Conservation (phyloP, 2,797 vertebrate species). For the Forpus xanthops region DNA sequence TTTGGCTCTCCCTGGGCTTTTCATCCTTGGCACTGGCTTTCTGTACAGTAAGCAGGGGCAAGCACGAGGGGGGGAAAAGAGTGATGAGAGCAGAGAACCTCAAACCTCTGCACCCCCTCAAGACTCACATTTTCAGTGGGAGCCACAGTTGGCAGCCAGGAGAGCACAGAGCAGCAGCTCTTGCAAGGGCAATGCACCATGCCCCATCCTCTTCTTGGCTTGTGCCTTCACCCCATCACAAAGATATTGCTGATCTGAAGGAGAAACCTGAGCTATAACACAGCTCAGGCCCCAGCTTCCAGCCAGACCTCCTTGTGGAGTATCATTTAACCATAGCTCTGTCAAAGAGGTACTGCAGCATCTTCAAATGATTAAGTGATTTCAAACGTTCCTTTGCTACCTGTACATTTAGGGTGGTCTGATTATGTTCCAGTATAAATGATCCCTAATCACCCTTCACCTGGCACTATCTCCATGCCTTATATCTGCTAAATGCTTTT, state of each 20-base stretch:
- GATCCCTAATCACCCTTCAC: background rate
- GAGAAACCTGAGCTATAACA: background rate
- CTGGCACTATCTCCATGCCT: background rate
- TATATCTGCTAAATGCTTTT: background rate
- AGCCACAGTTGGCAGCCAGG: accelerated
- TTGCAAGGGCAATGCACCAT: background rate
- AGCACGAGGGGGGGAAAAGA: background rate
- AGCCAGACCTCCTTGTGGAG: background rate
- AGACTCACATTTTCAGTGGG: background rate
- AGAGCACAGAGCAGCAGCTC: background rate
- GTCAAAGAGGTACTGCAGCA: background rate
- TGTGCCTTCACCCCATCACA: background rate
- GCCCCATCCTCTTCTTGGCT: background rate
- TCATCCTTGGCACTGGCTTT: background rate
- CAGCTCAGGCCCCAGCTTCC: background rate
- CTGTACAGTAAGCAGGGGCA: background rate
- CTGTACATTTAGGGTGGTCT: background rate
- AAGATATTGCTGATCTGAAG: background rate
- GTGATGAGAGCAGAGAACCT: background rate
- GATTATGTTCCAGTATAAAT: background rate
- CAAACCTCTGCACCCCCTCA: background rate
- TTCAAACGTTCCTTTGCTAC: background rate
- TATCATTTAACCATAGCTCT: background rate
- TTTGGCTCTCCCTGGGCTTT: background rate
- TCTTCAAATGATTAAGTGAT: background rate